phyloP scores from a whole-genome alignment of 2,113 vertebrate genomes.

The Neopipo cinnamomea region DNA sequence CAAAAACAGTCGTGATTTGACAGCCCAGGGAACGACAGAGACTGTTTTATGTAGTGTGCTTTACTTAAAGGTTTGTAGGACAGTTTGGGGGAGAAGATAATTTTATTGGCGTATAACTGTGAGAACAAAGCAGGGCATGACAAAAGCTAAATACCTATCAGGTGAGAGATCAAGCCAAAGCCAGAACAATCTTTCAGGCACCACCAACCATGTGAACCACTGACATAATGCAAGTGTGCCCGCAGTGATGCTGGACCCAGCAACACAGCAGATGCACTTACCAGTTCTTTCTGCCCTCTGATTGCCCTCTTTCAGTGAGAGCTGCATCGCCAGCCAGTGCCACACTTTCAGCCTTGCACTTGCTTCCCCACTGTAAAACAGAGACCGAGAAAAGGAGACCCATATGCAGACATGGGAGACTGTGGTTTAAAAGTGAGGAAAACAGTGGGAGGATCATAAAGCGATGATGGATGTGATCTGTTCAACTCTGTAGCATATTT shows the following conservation, averaged over 20 bases:
- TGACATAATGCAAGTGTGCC: background rate
- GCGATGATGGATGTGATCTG: constrained; percentile 11
- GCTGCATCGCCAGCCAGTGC: background rate
- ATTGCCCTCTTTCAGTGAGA: background rate
- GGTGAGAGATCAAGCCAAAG: constrained; percentile 19
- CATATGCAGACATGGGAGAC: background rate
- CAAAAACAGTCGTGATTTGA: background rate
- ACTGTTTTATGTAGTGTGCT: background rate
- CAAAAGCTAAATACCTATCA: background rate
- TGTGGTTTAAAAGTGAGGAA: constrained; percentile 8
- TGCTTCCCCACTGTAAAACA: background rate
- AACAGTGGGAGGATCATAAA: constrained; percentile 40
- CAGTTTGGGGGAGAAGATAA: background rate
- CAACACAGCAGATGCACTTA: background rate
- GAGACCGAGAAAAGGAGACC: background rate
- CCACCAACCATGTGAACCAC: background rate
- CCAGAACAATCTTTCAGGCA: background rate
- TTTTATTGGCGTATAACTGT: background rate
- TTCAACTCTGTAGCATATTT: constrained; percentile 26
- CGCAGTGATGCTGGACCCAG: background rate
- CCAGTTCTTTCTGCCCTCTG: background rate
- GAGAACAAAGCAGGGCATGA: background rate
- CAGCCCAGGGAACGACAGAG: background rate
- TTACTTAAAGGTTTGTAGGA: background rate
- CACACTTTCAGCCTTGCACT: accelerated